Evolutionary conservation across 2,113 vertebrate genomes (phyloP), one percentile per base, ranked within the genome.

Genomic region (Sceloporus undulatus): DNA sequence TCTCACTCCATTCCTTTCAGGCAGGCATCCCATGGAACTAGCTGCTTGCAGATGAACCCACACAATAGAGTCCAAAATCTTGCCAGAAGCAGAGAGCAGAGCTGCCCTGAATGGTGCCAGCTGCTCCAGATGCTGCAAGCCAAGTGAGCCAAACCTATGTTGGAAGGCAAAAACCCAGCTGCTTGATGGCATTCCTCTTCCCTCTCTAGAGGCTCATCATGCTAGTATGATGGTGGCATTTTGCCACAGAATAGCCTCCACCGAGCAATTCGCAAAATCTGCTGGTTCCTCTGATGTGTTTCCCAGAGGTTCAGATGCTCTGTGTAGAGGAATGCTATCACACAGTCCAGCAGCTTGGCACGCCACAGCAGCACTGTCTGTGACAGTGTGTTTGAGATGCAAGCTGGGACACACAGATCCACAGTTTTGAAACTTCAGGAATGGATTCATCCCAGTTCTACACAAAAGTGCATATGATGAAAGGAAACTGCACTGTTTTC

Each of bases 261-360:
- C n/a, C 4, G 79, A 21, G 87, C 9, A 34, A 83, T 83, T 83
- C 73, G 52, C 25, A 80, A 54, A 38, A 54, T 65, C 71, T 54
- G 86, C 71, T 40, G 19, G 38, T 23, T 48, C 66, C 59, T 83
- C 29, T 88, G 87, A 66, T 82, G 71, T 23, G 29, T 38, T 76
- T 83, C 87, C 80, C 79, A 65, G 62, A 66, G 14, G 71, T 68
- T 77, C 74, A 38, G 59, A 29, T 19, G 74, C 56, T 38, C 9
- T 19, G 2, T 88, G 81, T 76, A 65, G 4, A 76, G 86, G 71
- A 77, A 83, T 88, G 80, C 74, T 88, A 77, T 88, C 87, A 66
- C 73, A 68, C 42, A 34, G 73, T 27, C 56, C 80, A 88, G 73
- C 40, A 76, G 80, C 87, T 83, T 82, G 80, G 59, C 71, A 82